Percentiles rank a stretch among this genome's conserved stretches.
Evolutionary conservation across 2,888 invertebrate genomes (phyloP).

Genomic region (Machimus atricapillus): DNA sequence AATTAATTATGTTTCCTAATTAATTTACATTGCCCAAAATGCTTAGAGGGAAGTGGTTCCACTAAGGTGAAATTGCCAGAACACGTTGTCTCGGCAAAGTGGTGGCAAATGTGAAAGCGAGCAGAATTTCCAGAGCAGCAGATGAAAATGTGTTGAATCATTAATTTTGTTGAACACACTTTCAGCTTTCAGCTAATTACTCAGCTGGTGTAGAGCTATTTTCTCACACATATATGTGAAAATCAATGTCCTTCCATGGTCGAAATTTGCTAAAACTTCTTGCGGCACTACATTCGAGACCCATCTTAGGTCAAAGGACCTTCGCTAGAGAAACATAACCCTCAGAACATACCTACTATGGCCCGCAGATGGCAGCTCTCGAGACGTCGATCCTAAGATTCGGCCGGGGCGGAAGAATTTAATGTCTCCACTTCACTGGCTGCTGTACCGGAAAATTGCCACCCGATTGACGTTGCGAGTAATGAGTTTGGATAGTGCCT

Average conservation of each 20-base stretch:
- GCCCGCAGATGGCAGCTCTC: background rate
- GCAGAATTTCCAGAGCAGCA: background rate
- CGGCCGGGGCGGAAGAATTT: slow-evolving; percentile 38
- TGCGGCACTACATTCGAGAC: background rate
- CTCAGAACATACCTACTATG: background rate
- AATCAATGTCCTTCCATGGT: background rate
- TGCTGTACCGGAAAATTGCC: slow-evolving; percentile 44
- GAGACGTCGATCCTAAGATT: slow-evolving; percentile 10
- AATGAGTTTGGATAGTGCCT: slow-evolving; percentile 42
- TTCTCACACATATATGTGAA: background rate
- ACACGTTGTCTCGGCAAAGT: slow-evolving; percentile 2
- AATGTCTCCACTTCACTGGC: slow-evolving; percentile 44
- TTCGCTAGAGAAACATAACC: background rate
- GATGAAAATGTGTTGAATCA: slow-evolving; percentile 34
- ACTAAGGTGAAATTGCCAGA: slow-evolving; percentile 9
- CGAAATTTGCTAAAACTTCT: background rate
- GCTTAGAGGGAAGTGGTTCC: slow-evolving; percentile 10
- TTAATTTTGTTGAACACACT: slow-evolving; percentile 34
- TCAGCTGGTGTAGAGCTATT: background rate
- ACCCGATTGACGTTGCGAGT: slow-evolving; percentile 44
- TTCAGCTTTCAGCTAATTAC: slow-evolving; percentile 28
- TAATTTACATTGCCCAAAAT: slow-evolving; percentile 26
- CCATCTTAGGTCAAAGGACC: background rate
- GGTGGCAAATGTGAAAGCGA: slow-evolving; percentile 13
- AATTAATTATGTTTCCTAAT: slow-evolving; percentile 40